Base-by-base conservation (phyloP, 1,140 invertebrate genomes). In the Atta colombica region DNA sequence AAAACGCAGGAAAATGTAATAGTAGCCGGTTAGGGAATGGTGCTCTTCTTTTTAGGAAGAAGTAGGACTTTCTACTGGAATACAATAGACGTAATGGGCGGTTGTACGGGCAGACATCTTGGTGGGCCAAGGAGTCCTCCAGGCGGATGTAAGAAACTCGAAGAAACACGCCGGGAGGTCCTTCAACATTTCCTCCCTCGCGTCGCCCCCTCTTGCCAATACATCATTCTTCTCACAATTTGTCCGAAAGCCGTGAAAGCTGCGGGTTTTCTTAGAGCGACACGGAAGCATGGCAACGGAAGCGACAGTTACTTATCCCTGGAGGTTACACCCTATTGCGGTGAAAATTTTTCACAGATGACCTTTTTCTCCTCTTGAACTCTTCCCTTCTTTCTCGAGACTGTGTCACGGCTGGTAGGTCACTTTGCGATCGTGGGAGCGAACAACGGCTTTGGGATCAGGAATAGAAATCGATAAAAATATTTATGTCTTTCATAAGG, bases 181-280 rank as follows among this genome's bases (percentile, higher is more conserved):
- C 90, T 69, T 89, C 87, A 91, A 86, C 87, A 75, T 93, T 93
- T 93, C 90, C 88, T 92, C 85, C 77, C 77, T 89, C 51, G 87
- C 88, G 90, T 89, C 88, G 63, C 68, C 74, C 0, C 90, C 65
- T 51, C 65, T 69, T 35, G 65, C 87, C 93, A 88, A 94, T 94
- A 91, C 92, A 92, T 94, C 94, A 94, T 94, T 93, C 94, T 91
- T 91, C 92, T 93, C 91, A 93, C 91, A 93, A 93, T 93, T 93
- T 92, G 90, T 92, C 90, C 86, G 86, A 94, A 93, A 93, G 86
- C 92, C 92, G 93, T 94, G 91, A 94, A 94, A 94, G 91, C 91
- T 92, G 91, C 72, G 91, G 90, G 90, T 91, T 92, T 90, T 85
- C 88, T 68, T 72, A 25, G 58, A 71, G 45, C 21, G 61, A 35